Base-by-base conservation (phyloP, 2,888 invertebrate species). In the Aromia moschata region DNA sequence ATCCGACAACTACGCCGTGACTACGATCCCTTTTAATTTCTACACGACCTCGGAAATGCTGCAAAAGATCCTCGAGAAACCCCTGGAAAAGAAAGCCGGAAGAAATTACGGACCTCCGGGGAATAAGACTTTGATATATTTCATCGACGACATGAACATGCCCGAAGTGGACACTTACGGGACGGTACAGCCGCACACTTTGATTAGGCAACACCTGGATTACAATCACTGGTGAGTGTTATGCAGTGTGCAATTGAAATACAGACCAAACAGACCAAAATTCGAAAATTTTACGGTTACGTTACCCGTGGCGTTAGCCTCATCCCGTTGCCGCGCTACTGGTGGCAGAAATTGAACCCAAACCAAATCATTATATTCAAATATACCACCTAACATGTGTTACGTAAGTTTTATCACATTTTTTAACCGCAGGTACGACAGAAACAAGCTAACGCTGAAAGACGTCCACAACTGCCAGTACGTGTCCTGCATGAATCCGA, bases 141-240 rank as follows among this genome's bases (percentile, higher is more conserved):
- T 98, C 77, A 91, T 98, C 60, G 98, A 98, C 76, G 98, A 98
- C 74, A 91, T 98, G 91, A 98, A 98, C 77, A 98, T 98, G 96
- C 97, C 98, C 0, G 96, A 96, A 85, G 88, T 89, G 31, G 91
- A 91, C 77, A 78, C 86, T 30, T 98, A 98, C 74, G 96, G 96
- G 5, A 98, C 98, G 0, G 97, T 97, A 0, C 96, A 96, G 77
- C 97, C 98, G 0, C 97, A 98, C 77, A 98, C 97, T 0, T 82
- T 98, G 53, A 96, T 98, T 67, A 85, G 97, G 1, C 98, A 98
- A 77, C 96, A 97, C 82, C 83, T 98, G 74, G 98, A 98, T 80
- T 98, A 98, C 76, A 90, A 90, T 46, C 97, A 98, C 80, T 98
- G 98, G 97, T 65, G 56, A 58, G 40, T 11, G 11, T 33, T 25